These are phyloP conservation scores for Malaclemys terrapin DNA, from an alignment of 2,113 vertebrate genomes.

Conservation along the genomic window DNA sequence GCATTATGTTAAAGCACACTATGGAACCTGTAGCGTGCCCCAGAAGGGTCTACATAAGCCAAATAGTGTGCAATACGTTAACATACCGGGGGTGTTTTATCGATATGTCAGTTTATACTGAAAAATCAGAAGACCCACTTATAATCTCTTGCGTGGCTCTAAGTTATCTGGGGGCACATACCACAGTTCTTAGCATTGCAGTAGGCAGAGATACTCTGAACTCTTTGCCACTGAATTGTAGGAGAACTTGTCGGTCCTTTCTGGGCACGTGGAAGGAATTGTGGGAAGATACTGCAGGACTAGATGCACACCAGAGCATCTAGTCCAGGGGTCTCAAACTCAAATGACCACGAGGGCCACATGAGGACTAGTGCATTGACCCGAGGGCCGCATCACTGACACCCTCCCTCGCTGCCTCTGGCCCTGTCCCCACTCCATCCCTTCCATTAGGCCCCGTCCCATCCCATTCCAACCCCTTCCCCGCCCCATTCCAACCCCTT, in stretches of 20 bases:
- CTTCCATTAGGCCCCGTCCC: too few species aligned
- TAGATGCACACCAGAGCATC: background rate
- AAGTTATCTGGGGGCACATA: background rate
- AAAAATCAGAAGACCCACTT: too few species aligned
- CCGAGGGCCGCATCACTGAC: too few species aligned
- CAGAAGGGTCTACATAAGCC: background rate
- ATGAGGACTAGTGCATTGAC: too few species aligned
- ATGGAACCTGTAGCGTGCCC: too few species aligned
- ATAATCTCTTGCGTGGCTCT: too few species aligned
- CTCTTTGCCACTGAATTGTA: background rate
- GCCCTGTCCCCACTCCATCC: too few species aligned
- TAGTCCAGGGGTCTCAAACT: background rate
- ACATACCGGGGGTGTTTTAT: background rate
- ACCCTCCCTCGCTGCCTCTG: too few species aligned
- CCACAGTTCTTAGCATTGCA: rapidly evolving
- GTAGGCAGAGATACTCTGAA: rapidly evolving
- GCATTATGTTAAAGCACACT: too few species aligned
- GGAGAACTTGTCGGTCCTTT: background rate
- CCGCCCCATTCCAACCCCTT: too few species aligned
- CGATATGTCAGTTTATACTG: background rate
- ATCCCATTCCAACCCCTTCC: too few species aligned
- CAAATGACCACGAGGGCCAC: too few species aligned
- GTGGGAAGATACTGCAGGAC: background rate
- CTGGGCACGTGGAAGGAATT: background rate
- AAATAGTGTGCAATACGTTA: background rate